Conservation (phyloP, 2,888 invertebrate species). For the Dinocampus coccinellae region DNA sequence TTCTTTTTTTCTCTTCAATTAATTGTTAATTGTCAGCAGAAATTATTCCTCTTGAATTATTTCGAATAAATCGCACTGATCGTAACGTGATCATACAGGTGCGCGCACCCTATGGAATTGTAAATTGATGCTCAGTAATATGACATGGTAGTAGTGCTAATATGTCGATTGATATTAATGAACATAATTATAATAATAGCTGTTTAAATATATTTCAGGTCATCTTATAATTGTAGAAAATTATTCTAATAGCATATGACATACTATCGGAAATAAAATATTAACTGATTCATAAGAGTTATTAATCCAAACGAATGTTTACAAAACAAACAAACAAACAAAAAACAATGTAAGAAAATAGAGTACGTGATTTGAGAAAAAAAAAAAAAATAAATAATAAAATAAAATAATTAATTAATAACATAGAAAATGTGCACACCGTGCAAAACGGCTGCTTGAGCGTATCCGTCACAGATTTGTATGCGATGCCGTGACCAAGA, state of each 20-base stretch:
- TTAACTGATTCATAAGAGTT: slow-evolving; percentile 1
- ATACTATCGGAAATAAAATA: background rate
- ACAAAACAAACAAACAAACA: background rate
- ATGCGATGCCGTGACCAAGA: background rate
- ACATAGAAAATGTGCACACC: slow-evolving; percentile 25
- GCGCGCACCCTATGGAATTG: slow-evolving; percentile 46
- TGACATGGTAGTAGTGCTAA: slow-evolving; percentile 6
- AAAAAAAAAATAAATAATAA: too few relatives aligned
- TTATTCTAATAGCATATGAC: background rate
- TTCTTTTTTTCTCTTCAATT: background rate
- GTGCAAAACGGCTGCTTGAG: slow-evolving; percentile 32
- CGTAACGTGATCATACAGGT: slow-evolving; percentile 12
- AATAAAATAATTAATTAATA: too few relatives aligned
- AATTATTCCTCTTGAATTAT: slow-evolving; percentile 29
- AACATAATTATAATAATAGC: background rate
- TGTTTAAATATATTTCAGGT: background rate
- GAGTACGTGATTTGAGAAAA: slow-evolving; percentile 3
- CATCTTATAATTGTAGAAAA: background rate
- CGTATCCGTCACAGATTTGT: background rate
- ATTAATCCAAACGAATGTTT: background rate
- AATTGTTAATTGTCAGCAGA: background rate
- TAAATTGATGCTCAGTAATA: slow-evolving; percentile 43
- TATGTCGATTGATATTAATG: slow-evolving; percentile 3
- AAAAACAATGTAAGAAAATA: background rate
- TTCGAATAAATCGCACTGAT: slow-evolving; percentile 32